These are phyloP conservation scores for Lepisosteus osseus DNA, from an alignment of 2,113 vertebrate species.

Conservation along the genomic window DNA sequence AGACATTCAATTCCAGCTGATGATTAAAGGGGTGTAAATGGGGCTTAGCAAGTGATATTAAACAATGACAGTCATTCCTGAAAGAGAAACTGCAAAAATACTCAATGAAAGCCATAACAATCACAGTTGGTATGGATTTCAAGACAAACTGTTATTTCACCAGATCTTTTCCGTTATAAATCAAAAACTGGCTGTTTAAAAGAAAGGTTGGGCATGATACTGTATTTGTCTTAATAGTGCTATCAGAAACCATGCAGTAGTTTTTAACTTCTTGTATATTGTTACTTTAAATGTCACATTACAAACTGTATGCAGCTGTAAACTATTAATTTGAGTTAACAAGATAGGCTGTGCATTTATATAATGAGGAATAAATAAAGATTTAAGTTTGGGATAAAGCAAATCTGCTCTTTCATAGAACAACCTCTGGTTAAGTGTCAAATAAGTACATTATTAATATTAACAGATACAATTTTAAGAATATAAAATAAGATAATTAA, in stretches of 20 bases:
- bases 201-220: slow-evolving; percentile 36
- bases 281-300: no score
- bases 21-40: slow-evolving; percentile 30
- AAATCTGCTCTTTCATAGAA: no score
- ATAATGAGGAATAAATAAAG: no score
- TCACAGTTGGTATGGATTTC: slow-evolving; percentile 25
- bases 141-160: slow-evolving; percentile 19
- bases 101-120: background rate
- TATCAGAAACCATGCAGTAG: slow-evolving; percentile 38
- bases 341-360: no score
- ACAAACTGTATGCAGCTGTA: no score
- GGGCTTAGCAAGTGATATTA: slow-evolving; percentile 19
- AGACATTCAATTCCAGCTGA: slow-evolving; percentile 18
- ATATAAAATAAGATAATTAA: no score
- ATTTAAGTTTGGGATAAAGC: no score
- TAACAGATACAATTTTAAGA: no score
- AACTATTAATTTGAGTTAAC: no score
- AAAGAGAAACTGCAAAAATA: slow-evolving; percentile 22
- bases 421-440: no score
- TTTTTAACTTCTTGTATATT: no score
- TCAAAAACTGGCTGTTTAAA: slow-evolving; percentile 11
- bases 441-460: no score
- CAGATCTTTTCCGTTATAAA: slow-evolving; percentile 26
- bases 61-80: slow-evolving; percentile 20
- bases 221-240: slow-evolving; percentile 26